Evolutionary conservation across 2,888 invertebrate species (phyloP).

Genomic region (Drosophila eohydei): DNA sequence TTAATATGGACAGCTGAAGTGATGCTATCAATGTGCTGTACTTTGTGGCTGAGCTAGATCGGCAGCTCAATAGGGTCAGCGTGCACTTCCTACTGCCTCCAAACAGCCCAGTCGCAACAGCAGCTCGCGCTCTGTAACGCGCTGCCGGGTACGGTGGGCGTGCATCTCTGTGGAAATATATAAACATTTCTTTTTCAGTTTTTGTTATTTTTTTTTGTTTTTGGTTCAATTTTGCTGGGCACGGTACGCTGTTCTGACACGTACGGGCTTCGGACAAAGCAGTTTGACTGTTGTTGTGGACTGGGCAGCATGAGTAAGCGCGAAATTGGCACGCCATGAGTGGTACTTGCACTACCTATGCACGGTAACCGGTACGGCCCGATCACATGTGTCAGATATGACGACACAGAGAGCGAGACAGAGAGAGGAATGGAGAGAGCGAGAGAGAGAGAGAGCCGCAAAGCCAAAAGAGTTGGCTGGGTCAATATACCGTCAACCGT

Average conservation of each 20-base stretch:
- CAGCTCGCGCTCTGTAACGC: background rate
- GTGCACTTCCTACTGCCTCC: constrained; percentile 22
- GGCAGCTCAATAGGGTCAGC: constrained; percentile 25
- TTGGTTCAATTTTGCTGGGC: constrained; percentile 19
- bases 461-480: constrained; percentile 48
- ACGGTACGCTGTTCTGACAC: constrained; percentile 35
- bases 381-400: constrained; percentile 49
- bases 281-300: constrained; percentile 13
- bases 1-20: background rate
- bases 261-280: constrained; percentile 39
- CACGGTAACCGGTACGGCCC: constrained; percentile 14
- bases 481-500: constrained; percentile 44
- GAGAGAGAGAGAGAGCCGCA: constrained; percentile 6
- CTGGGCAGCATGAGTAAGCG: constrained; percentile 61
- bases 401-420: constrained; percentile 15
- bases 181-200: background rate
- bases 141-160: constrained; percentile 30
- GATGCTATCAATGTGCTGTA: background rate
- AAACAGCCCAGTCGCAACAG: too few species aligned
- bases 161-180: constrained; percentile 24
- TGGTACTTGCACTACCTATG: constrained; percentile 27
- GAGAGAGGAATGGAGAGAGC: background rate
- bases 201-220: background rate
- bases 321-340: constrained; percentile 62
- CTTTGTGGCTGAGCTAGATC: constrained; percentile 9